phyloP scores from a whole-genome alignment of 1,140 invertebrate species.

The Drosophila gunungcola region DNA sequence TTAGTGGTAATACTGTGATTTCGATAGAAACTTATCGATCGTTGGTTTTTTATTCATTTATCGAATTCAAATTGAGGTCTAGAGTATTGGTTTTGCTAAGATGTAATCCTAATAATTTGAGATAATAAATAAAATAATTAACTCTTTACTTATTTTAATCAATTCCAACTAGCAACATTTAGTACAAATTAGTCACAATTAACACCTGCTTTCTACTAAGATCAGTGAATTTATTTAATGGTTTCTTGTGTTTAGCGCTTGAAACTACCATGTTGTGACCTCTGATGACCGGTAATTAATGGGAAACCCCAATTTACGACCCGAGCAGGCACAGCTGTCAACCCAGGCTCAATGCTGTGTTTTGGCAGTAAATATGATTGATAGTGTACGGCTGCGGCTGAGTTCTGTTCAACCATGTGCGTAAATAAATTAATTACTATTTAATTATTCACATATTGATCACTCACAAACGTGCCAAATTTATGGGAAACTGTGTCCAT shows the following conservation, averaged over 20 bases:
- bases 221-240: not conserved
- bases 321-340: slow-evolving; percentile 25
- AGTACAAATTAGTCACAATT: not conserved
- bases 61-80: not conserved
- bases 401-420: slow-evolving; percentile 22
- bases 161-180: not conserved
- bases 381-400: slow-evolving; percentile 29
- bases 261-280: not conserved
- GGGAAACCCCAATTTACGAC: slow-evolving; percentile 18
- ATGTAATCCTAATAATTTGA: too few relatives aligned
- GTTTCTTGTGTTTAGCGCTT: not conserved
- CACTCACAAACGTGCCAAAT: slow-evolving; percentile 28
- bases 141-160: not conserved
- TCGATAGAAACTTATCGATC: slow-evolving; percentile 19
- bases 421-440: slow-evolving; percentile 54
- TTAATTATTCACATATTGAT: slow-evolving; percentile 54
- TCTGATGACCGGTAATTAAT: slow-evolving; percentile 19
- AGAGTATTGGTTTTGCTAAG: too few relatives aligned
- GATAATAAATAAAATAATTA: too few relatives aligned
- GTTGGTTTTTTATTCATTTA: not conserved
- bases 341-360: slow-evolving; percentile 6
- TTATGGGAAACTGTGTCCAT: slow-evolving; percentile 13
- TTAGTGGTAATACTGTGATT: slow-evolving; percentile 12
- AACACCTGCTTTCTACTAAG: not conserved
- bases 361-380: slow-evolving; percentile 56